phyloP scores from a whole-genome alignment of 2,797 vertebrate species.

The Ciconia nigra region DNA sequence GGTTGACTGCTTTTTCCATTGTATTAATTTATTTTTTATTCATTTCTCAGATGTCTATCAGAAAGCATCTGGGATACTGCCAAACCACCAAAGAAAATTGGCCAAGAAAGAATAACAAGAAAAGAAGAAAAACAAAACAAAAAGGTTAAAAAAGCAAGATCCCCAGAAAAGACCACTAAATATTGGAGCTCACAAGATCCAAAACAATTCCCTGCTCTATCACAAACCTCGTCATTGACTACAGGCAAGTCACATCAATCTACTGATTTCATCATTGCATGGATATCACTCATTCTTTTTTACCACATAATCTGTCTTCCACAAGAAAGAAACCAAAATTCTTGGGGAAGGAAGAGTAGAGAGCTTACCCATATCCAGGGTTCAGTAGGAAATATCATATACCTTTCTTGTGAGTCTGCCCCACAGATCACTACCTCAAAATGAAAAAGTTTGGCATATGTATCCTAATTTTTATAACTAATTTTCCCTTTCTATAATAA shows the following conservation, averaged over 20 bases:
- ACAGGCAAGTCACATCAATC: background rate
- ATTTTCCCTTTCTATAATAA: background rate
- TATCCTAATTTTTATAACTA: background rate
- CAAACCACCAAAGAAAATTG: background rate
- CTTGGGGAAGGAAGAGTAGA: background rate
- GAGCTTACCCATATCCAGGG: background rate
- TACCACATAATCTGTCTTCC: background rate
- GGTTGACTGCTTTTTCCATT: background rate
- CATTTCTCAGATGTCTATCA: background rate
- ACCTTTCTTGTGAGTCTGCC: background rate
- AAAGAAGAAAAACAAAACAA: background rate
- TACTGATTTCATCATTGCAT: accelerated
- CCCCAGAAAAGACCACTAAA: background rate
- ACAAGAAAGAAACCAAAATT: background rate
- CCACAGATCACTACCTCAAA: background rate
- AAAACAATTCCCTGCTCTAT: background rate
- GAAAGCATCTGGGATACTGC: background rate
- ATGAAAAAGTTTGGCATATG: background rate
- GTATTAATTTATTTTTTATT: constrained; percentile 15
- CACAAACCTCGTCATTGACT: background rate
- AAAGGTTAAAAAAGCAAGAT: background rate
- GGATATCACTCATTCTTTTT: background rate
- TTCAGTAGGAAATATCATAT: background rate
- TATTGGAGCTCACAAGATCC: background rate
- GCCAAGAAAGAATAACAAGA: background rate